Evolutionary conservation across 2,113 vertebrate genomes (phyloP).

Genomic region (Ageneiosus marmoratus): DNA sequence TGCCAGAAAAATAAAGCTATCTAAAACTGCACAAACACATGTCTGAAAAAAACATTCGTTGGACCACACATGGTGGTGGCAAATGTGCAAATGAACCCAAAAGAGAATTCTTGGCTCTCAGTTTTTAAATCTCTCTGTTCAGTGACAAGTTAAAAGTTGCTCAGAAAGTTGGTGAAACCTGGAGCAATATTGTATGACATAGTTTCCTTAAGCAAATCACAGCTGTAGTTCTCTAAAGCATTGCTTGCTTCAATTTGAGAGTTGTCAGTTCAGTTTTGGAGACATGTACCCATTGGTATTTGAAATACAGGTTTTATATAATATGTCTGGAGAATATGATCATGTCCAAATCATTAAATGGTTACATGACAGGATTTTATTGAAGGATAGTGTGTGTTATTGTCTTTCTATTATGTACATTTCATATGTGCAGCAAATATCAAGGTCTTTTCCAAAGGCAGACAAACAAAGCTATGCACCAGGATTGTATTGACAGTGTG

Average conservation of each 20-base stretch:
- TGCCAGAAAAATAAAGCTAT: slow-evolving; percentile 49
- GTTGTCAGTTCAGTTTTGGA: slow-evolving; percentile 11
- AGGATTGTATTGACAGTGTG: neutral
- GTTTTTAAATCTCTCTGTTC: slow-evolving; percentile 14
- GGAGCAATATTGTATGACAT: slow-evolving; percentile 32
- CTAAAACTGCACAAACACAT: slow-evolving; percentile 43
- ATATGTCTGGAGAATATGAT: slow-evolving; percentile 4
- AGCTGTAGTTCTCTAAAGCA: neutral
- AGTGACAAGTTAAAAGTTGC: slow-evolving; percentile 25
- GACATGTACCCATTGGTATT: slow-evolving; percentile 36
- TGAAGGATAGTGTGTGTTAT: neutral
- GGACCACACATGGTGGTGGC: slow-evolving; percentile 51
- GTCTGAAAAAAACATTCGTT: slow-evolving; percentile 19
- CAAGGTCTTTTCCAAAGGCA: slow-evolving; percentile 63
- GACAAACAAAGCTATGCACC: neutral
- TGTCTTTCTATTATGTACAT: slow-evolving; percentile 12
- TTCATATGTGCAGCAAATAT: slow-evolving; percentile 61
- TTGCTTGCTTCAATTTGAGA: slow-evolving; percentile 27
- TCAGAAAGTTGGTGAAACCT: slow-evolving; percentile 19
- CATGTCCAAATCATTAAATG: neutral
- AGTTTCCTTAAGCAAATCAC: slow-evolving; percentile 25
- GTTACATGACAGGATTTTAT: neutral
- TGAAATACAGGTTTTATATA: neutral
- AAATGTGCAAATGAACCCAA: slow-evolving; percentile 46
- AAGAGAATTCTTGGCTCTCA: slow-evolving; percentile 4